phyloP scores from a whole-genome alignment of 2,113 vertebrate genomes.

The Crocuta crocuta region DNA sequence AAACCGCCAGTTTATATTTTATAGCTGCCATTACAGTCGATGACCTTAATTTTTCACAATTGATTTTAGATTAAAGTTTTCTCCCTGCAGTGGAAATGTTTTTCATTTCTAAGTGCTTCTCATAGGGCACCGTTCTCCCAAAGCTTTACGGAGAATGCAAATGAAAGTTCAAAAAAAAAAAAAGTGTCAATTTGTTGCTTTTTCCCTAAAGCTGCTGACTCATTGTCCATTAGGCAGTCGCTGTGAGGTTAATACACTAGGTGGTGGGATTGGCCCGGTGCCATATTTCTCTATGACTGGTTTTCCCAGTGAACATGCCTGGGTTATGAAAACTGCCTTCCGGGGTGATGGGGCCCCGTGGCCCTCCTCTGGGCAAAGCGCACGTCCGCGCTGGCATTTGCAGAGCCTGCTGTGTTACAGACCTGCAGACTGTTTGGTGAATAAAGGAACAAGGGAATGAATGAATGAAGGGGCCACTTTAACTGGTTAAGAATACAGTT shows the following conservation, averaged over 20 bases:
- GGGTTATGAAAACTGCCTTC: not conserved
- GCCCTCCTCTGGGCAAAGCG: not conserved
- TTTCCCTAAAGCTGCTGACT: conserved; percentile 51
- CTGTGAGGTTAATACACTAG: not conserved
- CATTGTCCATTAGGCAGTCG: not conserved
- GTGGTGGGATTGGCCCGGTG: not conserved
- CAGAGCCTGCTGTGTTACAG: not conserved
- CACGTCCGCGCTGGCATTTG: not conserved
- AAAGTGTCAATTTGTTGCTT: conserved; percentile 18
- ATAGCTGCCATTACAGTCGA: conserved; percentile 37
- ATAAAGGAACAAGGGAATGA: not conserved
- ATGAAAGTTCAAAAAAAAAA: not conserved
- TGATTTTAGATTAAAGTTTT: conserved; percentile 68
- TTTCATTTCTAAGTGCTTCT: conserved; percentile 50
- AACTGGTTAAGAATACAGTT: not conserved
- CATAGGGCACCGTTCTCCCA: not conserved
- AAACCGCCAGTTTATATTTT: conserved; percentile 24
- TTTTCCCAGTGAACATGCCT: not conserved
- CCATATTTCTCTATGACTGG: not conserved
- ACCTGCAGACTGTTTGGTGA: not conserved
- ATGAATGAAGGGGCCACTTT: not conserved
- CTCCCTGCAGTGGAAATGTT: conserved; percentile 20
- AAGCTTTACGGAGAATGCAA: not conserved
- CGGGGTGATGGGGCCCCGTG: not conserved
- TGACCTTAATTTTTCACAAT: conserved; percentile 59